Evolutionary conservation across 2,888 invertebrate genomes (phyloP).

Genomic region (Caenorhabditis wallacei): DNA sequence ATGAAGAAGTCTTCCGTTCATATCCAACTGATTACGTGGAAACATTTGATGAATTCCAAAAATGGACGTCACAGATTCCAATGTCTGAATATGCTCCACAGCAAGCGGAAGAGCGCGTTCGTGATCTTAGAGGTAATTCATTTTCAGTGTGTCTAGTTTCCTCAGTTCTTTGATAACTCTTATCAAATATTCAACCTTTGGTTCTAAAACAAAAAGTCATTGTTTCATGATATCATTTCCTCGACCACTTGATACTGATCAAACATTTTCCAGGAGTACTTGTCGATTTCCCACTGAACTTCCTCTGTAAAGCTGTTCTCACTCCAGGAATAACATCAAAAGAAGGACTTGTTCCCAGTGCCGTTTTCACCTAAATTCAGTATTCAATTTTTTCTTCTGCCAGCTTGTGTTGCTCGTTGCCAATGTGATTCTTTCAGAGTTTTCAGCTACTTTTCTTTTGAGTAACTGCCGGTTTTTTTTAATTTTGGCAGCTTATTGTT

Average conservation of each 20-base stretch:
- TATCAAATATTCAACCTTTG: slow-evolving; percentile 16
- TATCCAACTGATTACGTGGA: slow-evolving; percentile 92
- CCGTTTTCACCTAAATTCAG: slow-evolving; percentile 89
- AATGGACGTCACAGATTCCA: slow-evolving; percentile 88
- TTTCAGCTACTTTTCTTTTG: slow-evolving; percentile 26
- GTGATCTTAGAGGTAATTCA: slow-evolving; percentile 83
- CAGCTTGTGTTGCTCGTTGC: slow-evolving; percentile 27
- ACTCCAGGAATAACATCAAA: slow-evolving; percentile 91
- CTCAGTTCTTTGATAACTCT: slow-evolving; percentile 4
- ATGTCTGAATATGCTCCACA: slow-evolving; percentile 88
- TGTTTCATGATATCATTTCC: slow-evolving; percentile 5
- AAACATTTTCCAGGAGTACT: slow-evolving; percentile 88
- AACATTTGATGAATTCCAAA: slow-evolving; percentile 89
- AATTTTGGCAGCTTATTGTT: slow-evolving; percentile 15
- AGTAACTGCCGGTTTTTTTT: slow-evolving; percentile 31
- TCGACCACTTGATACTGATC: not conserved
- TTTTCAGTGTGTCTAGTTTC: slow-evolving; percentile 5
- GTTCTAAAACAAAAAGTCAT: not conserved
- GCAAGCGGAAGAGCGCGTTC: slow-evolving; percentile 77
- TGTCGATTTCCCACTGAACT: slow-evolving; percentile 92
- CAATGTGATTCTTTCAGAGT: slow-evolving; percentile 33
- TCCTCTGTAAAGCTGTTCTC: slow-evolving; percentile 91
- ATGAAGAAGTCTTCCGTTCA: slow-evolving; percentile 93
- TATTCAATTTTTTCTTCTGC: not conserved
- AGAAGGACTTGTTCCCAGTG: slow-evolving; percentile 94